Base-by-base conservation (phyloP, 2,113 vertebrate genomes). In the Poicephalus gulielmi region DNA sequence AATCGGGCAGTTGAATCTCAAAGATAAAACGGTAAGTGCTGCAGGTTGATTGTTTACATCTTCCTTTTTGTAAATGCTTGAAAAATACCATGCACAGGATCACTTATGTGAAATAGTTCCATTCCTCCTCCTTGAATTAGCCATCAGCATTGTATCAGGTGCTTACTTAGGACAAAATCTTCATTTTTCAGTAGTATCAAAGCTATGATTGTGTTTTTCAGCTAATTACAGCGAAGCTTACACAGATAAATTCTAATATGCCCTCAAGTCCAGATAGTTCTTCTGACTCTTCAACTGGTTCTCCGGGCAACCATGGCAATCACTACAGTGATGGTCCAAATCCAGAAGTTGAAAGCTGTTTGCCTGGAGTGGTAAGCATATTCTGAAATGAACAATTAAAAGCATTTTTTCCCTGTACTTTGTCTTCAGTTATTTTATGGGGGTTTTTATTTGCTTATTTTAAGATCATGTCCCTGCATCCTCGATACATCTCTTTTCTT, bases 201-300 rank as follows among this genome's bases (percentile, higher is more conserved):
- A 66, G 85, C 31, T 76, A 0, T 80, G 47, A 24, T 93, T 96
- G 14, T 90, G 37, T 88, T 95, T 98, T 98, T 91, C 96, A 99
- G 99, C 97, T 99, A 97, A 99, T 99, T 96, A 99, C 99, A 24
- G 99, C 99, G 94, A 99, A 99, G 98, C 98, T 99, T 95, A 99
- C 99, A 66, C 99, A 99, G 97, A 99, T 99, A 98, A 99, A 99
- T 98, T 99, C 99, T 97, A 99, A 99, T 97, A 99, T 99, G 99
- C 99, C 99, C 97, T 99, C 99, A 94, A 99, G 99, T 95, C 99
- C 99, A 91, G 99, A 99, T 98, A 99, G 99, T 96, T 99, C 99
- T 86, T 99, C 99, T 78, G 99, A 99, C 97, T 99, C 99, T 82
- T 99, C 99, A 95, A 99, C 99, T 94, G 99, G 99, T 67, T 99